phyloP scores from a whole-genome alignment of 2,797 vertebrate species.

The Coilia nasus region DNA sequence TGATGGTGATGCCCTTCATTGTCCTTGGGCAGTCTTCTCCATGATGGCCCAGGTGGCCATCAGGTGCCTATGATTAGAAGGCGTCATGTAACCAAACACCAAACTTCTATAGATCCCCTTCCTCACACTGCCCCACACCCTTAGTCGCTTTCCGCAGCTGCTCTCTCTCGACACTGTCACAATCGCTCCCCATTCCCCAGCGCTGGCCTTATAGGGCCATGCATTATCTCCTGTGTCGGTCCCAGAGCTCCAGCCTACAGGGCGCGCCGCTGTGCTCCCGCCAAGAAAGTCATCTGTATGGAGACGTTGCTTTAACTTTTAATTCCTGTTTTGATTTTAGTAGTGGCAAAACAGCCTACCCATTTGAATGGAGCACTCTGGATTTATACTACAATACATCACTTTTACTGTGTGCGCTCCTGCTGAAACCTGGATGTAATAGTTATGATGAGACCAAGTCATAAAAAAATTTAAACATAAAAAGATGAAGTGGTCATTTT shows the following conservation, averaged over 20 bases:
- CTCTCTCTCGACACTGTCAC: constrained; percentile 84
- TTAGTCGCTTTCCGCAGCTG: constrained; percentile 83
- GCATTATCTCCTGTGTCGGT: constrained; percentile 71
- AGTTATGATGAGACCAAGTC: too few species aligned
- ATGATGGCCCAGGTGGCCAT: constrained; percentile 77
- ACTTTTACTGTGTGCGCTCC: too few species aligned
- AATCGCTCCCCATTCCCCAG: constrained; percentile 77
- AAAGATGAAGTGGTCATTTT: constrained; percentile 20
- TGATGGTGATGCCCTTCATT: constrained; percentile 83
- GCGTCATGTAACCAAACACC: constrained; percentile 87
- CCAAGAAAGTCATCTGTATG: too few species aligned
- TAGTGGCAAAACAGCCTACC: too few species aligned
- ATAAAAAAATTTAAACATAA: too few species aligned
- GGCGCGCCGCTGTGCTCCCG: too few species aligned
- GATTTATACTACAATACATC: too few species aligned
- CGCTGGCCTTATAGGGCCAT: constrained; percentile 92
- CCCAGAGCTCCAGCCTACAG: too few species aligned
- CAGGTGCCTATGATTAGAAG: constrained; percentile 96
- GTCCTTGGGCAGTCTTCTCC: constrained; percentile 90
- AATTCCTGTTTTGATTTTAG: too few species aligned
- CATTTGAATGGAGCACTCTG: too few species aligned
- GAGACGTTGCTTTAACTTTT: too few species aligned
- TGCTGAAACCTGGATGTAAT: too few species aligned
- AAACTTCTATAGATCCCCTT: constrained; percentile 64
- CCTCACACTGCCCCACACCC: constrained; percentile 48